Evolutionary conservation across 1,140 invertebrate species (phyloP).

Genomic region (Subanguina moxae): DNA sequence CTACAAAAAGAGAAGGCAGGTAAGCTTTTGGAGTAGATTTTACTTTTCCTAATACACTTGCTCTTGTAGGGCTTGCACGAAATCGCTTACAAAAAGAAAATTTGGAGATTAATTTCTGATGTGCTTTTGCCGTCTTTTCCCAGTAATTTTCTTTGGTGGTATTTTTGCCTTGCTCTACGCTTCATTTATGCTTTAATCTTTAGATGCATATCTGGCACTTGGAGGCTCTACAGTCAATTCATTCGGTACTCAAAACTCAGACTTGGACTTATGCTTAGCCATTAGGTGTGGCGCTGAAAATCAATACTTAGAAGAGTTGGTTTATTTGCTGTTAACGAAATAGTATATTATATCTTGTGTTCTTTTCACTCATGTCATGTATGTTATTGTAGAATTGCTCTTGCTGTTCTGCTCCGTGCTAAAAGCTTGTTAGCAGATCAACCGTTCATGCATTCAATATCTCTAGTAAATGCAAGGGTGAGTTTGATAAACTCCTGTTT

Average conservation of each 20-base stretch:
- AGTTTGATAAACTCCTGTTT: neutral
- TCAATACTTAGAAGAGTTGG: slow-evolving; percentile 22
- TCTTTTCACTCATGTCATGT: too few species aligned
- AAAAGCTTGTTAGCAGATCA: slow-evolving; percentile 12
- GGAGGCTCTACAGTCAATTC: slow-evolving; percentile 32
- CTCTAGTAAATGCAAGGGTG: slow-evolving; percentile 15
- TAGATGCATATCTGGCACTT: slow-evolving; percentile 23
- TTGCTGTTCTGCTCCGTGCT: slow-evolving; percentile 13
- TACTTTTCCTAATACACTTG: too few species aligned
- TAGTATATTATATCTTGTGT: too few species aligned
- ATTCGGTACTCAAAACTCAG: slow-evolving; percentile 28
- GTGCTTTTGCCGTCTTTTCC: slow-evolving; percentile 1
- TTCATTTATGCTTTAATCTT: too few species aligned
- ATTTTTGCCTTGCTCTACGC: too few species aligned
- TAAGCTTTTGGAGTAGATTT: neutral
- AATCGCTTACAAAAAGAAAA: neutral
- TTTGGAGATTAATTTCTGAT: neutral
- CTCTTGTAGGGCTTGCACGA: slow-evolving; percentile 4
- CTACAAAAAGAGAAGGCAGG: neutral
- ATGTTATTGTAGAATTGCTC: slow-evolving; percentile 12
- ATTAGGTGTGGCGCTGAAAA: slow-evolving; percentile 19
- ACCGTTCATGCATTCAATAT: slow-evolving; percentile 8
- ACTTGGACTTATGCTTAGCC: slow-evolving; percentile 28
- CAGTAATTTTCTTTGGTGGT: neutral
- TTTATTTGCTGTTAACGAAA: slow-evolving; percentile 6